Conservation (phyloP, 1,140 invertebrate species). For the Drosophila micromelanica region DNA sequence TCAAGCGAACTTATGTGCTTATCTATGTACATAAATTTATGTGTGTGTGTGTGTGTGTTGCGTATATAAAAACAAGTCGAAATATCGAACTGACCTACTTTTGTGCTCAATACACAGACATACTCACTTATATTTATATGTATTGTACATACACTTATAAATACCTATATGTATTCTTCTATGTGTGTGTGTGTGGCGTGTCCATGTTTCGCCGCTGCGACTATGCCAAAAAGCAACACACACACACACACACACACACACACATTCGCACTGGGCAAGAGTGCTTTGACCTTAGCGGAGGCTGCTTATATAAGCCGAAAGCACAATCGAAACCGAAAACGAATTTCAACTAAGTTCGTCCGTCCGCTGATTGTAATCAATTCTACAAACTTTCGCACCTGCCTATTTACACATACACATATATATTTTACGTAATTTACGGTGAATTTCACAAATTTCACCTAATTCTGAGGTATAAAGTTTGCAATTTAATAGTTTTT, state of each 20-base stretch:
- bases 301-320: slow-evolving; percentile 70
- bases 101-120: slow-evolving; percentile 58
- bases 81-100: slow-evolving; percentile 82
- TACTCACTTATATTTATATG: slow-evolving; percentile 14
- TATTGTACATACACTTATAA: slow-evolving; percentile 1
- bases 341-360: neutral
- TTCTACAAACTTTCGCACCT: neutral
- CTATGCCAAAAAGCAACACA: slow-evolving; percentile 55
- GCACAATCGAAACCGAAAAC: slow-evolving; percentile 11
- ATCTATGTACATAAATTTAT: slow-evolving; percentile 31
- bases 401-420: neutral
- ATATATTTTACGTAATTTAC: neutral
- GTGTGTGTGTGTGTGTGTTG: slow-evolving; percentile 16
- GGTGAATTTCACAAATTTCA: neutral
- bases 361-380: neutral
- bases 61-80: slow-evolving; percentile 49
- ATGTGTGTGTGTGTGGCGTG: slow-evolving; percentile 18
- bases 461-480: too few relatives aligned
- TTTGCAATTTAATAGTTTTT: neutral
- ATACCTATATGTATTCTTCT: slow-evolving; percentile 3
- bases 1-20: slow-evolving; percentile 2
- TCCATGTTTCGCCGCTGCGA: slow-evolving; percentile 29
- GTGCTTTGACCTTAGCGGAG: slow-evolving; percentile 77
- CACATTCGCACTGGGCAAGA: slow-evolving; percentile 57
- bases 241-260: slow-evolving; percentile 24